A percentile compares a stretch with the other conserved stretches of the same genome.
Evolutionary conservation across 2,888 invertebrate genomes (phyloP).

Genomic region (Emesis russula): DNA sequence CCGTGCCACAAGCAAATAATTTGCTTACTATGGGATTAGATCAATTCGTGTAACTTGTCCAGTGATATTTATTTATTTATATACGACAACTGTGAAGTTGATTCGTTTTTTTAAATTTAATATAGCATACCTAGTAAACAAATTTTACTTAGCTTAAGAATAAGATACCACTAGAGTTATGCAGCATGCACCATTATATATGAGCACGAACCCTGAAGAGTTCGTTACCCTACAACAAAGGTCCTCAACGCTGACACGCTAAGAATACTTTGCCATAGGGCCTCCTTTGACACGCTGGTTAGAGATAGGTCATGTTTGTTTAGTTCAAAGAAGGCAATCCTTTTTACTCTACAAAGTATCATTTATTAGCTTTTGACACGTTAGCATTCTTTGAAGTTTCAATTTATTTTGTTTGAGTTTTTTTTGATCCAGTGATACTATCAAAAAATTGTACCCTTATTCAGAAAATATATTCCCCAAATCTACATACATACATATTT

Average conservation of each 20-base stretch:
- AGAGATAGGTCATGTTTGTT: conserved; percentile 71
- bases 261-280: conserved; percentile 29
- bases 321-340: conserved; percentile 18
- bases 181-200: conserved; percentile 32
- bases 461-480: no score
- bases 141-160: neutral
- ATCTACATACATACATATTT: no score
- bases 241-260: conserved; percentile 35
- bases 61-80: no score
- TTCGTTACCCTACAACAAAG: conserved; percentile 40
- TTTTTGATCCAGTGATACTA: neutral
- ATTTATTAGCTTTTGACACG: conserved; percentile 22
- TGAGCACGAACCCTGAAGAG: conserved; percentile 35
- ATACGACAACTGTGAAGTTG: no score
- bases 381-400: neutral
- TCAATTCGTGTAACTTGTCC: no score
- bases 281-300: conserved; percentile 66
- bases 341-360: conserved; percentile 11
- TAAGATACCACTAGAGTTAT: neutral
- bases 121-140: no score
- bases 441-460: no score
- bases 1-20: no score
- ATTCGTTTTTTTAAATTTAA: no score
- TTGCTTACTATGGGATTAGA: no score
- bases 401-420: neutral